Base-by-base conservation (phyloP, 2,888 invertebrate genomes). In the Eutolmus rufibarbis region DNA sequence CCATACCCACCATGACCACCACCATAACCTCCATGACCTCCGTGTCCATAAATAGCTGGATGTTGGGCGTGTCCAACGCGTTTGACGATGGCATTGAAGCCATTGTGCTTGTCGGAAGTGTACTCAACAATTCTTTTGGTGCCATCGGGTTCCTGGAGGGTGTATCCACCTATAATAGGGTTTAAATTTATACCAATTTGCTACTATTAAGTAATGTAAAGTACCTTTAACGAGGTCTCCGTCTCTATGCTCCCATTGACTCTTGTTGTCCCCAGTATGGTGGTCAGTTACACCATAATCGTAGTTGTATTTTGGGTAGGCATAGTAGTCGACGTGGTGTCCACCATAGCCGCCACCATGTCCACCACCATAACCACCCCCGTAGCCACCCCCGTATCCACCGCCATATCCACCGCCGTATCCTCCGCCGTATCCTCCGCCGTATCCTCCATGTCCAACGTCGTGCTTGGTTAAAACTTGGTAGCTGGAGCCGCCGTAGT, bases 61-160 rank as follows among this genome's bases (percentile, higher is more conserved):
- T 92, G 91, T 76, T 90, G 89, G 66, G 92, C 91, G 84, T 92
- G 92, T 40, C 93, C 93, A 79, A 93, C 91, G 88, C 92, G 93
- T 90, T 93, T 93, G 19, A 93, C 93, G 19, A 93, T 90, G 0
- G 93, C 93, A 89, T 93, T 93, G 90, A 93, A 93, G 40, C 93
- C 93, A 84, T 92, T 92, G 86, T 93, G 93, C 89, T 93, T 93
- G 89, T 93, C 93, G 28, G 93, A 93, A 4, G 92, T 91, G 89
- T 93, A 93, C 89, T 93, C 93, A 74, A 93, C 93, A 85, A 94
- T 90, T 88, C 94, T 91, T n/a, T 93, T 93, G 0, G 93, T 93
- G 81, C 93, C 93, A 89, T 93, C 93, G 34, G 93, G 90, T 90
- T 93, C 93, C 88, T 94, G 93, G 5, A 94, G 90, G 1, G 93